Base-by-base conservation (phyloP, 2,888 invertebrate genomes). In the Pristionchus maxplancki region DNA sequence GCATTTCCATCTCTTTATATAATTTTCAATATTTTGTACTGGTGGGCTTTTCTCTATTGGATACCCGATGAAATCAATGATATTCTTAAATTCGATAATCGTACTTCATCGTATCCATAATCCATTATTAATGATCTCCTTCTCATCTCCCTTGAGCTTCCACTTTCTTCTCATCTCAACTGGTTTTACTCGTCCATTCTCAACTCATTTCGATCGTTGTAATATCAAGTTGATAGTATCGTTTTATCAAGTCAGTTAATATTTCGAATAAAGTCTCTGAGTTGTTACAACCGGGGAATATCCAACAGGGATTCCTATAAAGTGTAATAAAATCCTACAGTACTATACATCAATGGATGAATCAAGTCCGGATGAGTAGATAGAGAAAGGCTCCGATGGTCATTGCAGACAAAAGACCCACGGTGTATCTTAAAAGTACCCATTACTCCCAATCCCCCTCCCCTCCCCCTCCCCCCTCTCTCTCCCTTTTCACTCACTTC, bases 11-110 rank as follows among this genome's bases (percentile, higher is more conserved):
- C 97, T 85, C 96, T 97, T 81, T 97, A 97, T 95, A 95, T 97
- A 1, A 95, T 96, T 24, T 97, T 97, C 93, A 97, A 97, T 95
- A 95, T 97, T n/a, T 96, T 97, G 95, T 97, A 97, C 94, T 97
- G 97, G 97, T 96, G 96, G 92, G 96, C 96, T 13, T 97, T 97
- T 94, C 95, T 97, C 89, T 92, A 93, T 74, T 92, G 90, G 91
- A 93, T 93, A 62, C 93, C 93, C 28, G 93, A 93, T 86, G 93
- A 93, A 88, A 93, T 93, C 71, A 91, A 93, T 87, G 90, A 53
- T 11, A 28, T 87, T n/a, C 53, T 87, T 24, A 34, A 50, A 37
- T 53, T 40, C 15, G 74, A 83, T 58, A 83, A 83, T 34, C 62
- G 64, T 34, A 64, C 40, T 20, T 20, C 13, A 20, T 40, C 78